Evolutionary conservation across 2,888 invertebrate genomes (phyloP).

Genomic region (Drosophila putrida): DNA sequence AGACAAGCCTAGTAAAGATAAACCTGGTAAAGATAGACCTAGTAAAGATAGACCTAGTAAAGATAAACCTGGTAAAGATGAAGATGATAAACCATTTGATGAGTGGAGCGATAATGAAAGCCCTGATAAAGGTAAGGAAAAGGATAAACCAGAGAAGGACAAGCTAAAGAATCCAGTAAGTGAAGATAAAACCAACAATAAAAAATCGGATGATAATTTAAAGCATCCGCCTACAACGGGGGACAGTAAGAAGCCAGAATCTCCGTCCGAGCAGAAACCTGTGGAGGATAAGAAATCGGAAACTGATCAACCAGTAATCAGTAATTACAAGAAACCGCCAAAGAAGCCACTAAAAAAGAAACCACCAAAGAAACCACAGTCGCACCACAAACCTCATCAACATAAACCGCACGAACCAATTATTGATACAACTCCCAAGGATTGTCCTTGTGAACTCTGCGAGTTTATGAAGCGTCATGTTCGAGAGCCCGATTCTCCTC

Average conservation of each 20-base stretch:
- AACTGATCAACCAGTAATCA: not conserved
- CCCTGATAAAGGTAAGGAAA: not conserved
- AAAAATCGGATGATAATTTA: not conserved
- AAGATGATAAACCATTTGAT: not conserved
- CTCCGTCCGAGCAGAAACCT: not conserved
- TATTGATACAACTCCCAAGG: slow-evolving; percentile 14
- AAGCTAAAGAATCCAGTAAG: not conserved
- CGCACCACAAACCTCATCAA: not conserved
- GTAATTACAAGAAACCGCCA: not conserved
- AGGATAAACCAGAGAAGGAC: slow-evolving; percentile 1
- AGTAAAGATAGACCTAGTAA: not conserved
- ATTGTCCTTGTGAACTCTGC: slow-evolving; percentile 48
- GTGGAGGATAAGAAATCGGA: not conserved
- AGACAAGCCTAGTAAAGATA: not conserved
- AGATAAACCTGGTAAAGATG: not conserved
- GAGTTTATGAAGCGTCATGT: slow-evolving; percentile 20
- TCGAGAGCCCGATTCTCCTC: slow-evolving; percentile 32
- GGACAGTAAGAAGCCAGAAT: not conserved
- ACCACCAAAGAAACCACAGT: not conserved
- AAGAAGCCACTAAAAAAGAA: not conserved
- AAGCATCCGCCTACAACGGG: rapidly evolving
- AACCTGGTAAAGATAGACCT: not conserved
- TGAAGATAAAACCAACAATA: not conserved
- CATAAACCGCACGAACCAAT: not conserved
- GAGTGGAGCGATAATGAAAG: not conserved